Evolutionary conservation across 2,113 vertebrate species (phyloP), one percentile per base, ranked within the genome.

Genomic region (Coptodon bakossiorum): DNA sequence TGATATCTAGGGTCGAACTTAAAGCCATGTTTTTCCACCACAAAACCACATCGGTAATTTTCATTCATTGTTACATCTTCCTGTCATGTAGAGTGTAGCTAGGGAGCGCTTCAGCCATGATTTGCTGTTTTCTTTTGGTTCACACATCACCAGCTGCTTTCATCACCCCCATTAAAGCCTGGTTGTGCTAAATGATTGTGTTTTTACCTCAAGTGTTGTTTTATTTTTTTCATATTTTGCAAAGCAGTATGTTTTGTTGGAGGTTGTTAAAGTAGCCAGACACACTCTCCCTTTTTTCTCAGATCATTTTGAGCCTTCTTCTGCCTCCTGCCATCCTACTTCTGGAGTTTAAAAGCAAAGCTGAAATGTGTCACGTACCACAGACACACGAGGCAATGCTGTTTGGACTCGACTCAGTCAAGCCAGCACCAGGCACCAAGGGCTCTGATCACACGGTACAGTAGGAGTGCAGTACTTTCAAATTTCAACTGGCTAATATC

Each of bases 291-390:
- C 80, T 14, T 90, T 6, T 84, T 88, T 76, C 88, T 9, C 6
- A 99, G 98, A 97, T 99, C 12, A 96, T 99, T 89, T 83, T 98
- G 87, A 98, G 98, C 90, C 98, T 99, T 94, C 95, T 99, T 24
- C 91, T 99, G 29, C 98, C 98, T 63, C 97, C 98, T 24, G 97
- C 97, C 80, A 98, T 99, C 92, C 94, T 98, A 83, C 96, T 98
- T 43, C 71, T 99, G 96, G 99, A 99, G 89, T 99, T 99, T 96
- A 99, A 99, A 96, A 99, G 97, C 95, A 97, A 97, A 93, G 98
- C 98, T 24, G 98, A 99, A 95, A 99, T 99, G 99, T 99, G 98
- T 3, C 99, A 99, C 13, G 97, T 99, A 7, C 98, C 98, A 43
- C 98, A 99, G 86, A 94, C 96, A 61, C 97, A 98, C 76, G 99